Percentiles rank a stretch among this genome's conserved stretches.
Conservation (phyloP, 2,888 invertebrate species). For the Panopea generosa region DNA sequence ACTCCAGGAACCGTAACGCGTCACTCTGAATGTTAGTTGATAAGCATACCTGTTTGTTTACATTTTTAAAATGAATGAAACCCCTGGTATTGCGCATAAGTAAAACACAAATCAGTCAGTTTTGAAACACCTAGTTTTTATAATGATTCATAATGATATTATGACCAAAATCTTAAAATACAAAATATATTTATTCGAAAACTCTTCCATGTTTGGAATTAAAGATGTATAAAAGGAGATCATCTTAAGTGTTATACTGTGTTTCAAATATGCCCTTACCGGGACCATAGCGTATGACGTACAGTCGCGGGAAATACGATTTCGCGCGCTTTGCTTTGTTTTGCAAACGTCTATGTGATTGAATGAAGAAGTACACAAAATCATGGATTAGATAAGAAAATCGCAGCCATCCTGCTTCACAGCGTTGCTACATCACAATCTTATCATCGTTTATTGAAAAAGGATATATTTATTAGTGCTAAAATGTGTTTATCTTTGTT, state of each 20-base stretch:
- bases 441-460: slow-evolving; percentile 20
- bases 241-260: too few species aligned
- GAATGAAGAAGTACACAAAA: slow-evolving; percentile 47
- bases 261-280: slow-evolving; percentile 10
- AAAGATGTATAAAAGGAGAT: too few species aligned
- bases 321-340: slow-evolving; percentile 84
- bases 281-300: slow-evolving; percentile 66
- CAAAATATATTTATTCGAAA: too few species aligned
- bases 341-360: slow-evolving; percentile 62
- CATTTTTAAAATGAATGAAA: slow-evolving; percentile 56
- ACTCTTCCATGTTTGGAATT: too few species aligned
- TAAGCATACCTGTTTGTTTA: slow-evolving; percentile 59
- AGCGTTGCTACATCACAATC: slow-evolving; percentile 19
- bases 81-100: slow-evolving; percentile 17
- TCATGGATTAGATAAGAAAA: slow-evolving; percentile 37
- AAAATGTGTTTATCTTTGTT: slow-evolving; percentile 44
- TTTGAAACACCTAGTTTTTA: too few species aligned
- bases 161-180: too few species aligned
- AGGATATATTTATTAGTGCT: slow-evolving; percentile 35
- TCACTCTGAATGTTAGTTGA: too few species aligned
- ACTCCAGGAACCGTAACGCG: too few species aligned
- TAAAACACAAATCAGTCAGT: too few species aligned
- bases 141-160: too few species aligned
- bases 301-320: slow-evolving; percentile 83
- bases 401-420: slow-evolving; percentile 49